Percentiles rank a stretch among this genome's conserved stretches.
These are phyloP conservation scores for Dynastes hyllus DNA, from an alignment of 2,888 invertebrate species.

Conservation along the genomic window DNA sequence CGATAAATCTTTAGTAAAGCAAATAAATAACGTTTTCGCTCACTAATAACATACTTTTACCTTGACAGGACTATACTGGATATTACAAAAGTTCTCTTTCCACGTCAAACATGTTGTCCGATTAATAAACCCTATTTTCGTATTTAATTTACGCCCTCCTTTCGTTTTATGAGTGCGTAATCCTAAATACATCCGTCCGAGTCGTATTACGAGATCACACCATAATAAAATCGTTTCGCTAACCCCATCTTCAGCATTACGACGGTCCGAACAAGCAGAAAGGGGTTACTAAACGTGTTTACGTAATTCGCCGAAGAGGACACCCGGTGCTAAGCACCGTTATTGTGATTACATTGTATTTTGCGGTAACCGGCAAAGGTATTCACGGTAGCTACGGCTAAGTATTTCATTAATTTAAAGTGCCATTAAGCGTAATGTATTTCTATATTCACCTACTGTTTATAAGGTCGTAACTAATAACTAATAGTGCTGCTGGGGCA, in stretches of 20 bases:
- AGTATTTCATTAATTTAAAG: slow-evolving; percentile 26
- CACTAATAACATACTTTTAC: no score
- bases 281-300: slow-evolving; percentile 23
- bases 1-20: no score
- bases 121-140: background rate
- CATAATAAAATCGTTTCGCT: slow-evolving; percentile 27
- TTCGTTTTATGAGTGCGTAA: slow-evolving; percentile 10
- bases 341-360: slow-evolving; percentile 6
- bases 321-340: background rate
- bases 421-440: slow-evolving; percentile 17
- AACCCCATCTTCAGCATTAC: background rate
- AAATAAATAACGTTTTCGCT: no score
- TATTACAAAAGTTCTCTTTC: no score
- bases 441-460: background rate
- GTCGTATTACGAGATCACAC: slow-evolving; percentile 16
- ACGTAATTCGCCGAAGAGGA: slow-evolving; percentile 1
- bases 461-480: no score
- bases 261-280: background rate
- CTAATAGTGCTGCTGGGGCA: no score
- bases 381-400: background rate
- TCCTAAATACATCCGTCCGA: background rate
- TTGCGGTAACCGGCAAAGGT: background rate
- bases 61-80: no score
- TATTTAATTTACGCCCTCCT: background rate
- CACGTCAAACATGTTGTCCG: background rate